Evolutionary conservation across 2,113 vertebrate species (phyloP).

Genomic region (Ailuropoda melanoleuca): DNA sequence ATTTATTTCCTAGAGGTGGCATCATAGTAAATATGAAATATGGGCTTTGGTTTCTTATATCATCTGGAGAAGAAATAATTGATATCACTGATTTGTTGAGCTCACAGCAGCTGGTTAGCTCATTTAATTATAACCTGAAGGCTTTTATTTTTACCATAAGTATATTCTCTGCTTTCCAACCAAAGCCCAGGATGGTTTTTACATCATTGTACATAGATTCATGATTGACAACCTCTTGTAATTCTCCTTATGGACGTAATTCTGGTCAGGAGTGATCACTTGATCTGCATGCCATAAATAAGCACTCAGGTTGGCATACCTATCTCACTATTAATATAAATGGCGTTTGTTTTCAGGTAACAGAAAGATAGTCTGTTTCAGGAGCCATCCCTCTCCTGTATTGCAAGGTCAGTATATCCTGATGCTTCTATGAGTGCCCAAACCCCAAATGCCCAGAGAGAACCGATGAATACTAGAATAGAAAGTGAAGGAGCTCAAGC

Average conservation of each 20-base stretch:
- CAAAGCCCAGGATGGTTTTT: neutral
- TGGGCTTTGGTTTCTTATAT: neutral
- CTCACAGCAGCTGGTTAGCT: neutral
- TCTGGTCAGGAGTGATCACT: neutral
- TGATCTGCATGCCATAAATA: neutral
- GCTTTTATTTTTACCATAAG: neutral
- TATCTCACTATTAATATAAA: neutral
- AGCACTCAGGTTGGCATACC: fast-evolving
- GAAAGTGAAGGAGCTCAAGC: neutral
- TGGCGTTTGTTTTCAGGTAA: neutral
- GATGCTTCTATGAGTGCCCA: neutral
- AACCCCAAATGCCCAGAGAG: neutral
- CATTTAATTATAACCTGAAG: neutral
- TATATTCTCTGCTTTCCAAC: neutral
- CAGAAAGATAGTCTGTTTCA: neutral
- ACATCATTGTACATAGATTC: neutral
- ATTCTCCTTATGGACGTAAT: neutral
- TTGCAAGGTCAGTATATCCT: neutral
- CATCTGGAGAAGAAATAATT: neutral
- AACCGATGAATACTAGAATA: neutral
- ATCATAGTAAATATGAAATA: neutral
- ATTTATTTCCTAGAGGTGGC: neutral
- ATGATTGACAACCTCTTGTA: neutral
- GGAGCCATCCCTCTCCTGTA: neutral
- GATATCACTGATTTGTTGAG: neutral